Percentiles rank a stretch among this genome's conserved stretches.
Conservation (phyloP, 2,113 vertebrate genomes). For the Corythaeola cristata region DNA sequence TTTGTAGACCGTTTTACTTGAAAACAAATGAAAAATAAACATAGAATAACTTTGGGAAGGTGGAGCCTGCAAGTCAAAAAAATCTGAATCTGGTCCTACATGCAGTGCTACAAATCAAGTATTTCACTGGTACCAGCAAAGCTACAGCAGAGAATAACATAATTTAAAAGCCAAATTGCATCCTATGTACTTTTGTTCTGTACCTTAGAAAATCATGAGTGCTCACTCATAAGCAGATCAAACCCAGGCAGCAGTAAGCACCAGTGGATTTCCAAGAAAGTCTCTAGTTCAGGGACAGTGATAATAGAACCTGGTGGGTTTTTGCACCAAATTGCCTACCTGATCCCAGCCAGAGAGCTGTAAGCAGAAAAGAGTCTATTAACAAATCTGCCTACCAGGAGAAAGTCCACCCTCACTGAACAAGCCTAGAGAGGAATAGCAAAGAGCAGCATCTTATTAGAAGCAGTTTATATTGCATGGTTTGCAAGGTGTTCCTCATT, state of each 20-base stretch:
- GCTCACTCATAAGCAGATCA: neutral
- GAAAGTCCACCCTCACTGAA: accelerated
- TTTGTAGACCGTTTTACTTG: neutral
- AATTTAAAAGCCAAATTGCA: neutral
- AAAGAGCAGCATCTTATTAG: accelerated
- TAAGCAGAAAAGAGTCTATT: accelerated
- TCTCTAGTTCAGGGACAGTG: accelerated
- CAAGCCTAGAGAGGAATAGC: accelerated
- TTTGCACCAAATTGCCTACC: neutral
- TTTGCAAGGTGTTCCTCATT: neutral
- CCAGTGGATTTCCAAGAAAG: neutral
- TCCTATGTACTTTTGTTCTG: neutral
- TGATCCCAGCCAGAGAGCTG: neutral
- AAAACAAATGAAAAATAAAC: neutral
- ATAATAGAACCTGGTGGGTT: accelerated
- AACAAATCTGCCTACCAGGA: neutral
- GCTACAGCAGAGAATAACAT: neutral
- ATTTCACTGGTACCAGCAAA: neutral
- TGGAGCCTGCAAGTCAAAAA: neutral
- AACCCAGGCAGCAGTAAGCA: neutral
- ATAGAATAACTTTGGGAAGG: neutral
- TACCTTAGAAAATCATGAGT: neutral
- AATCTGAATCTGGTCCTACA: too few species aligned
- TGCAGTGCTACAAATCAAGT: accelerated
- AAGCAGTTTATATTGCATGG: accelerated